Base-by-base conservation (phyloP, 2,797 vertebrate species). In the Telmatherina bonti region DNA sequence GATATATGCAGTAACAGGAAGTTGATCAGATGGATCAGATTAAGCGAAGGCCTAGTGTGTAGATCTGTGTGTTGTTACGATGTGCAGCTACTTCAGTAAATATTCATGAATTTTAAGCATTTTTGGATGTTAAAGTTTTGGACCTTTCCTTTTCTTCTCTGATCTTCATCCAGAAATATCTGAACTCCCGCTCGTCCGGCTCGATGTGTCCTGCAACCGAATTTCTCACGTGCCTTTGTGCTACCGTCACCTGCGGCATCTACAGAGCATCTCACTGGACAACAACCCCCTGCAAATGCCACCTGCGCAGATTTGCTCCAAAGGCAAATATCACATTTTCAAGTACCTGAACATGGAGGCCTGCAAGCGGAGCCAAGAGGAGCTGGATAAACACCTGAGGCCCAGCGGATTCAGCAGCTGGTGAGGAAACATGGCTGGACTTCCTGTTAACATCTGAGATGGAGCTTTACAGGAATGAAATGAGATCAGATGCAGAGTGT, bases 141-240 rank as follows among this genome's bases (percentile, higher is more conserved):
- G 9, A 33, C 33, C 33, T 33, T 33, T 33, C 9, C 27, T n/a
- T 3, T 8, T 3, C 16, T 12, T 51, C 26, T 69, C 5, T 57
- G 16, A 55, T n/a, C n/a, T 5, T 4, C 30, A 0, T 5, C 2
- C 90, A 98, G 97, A 97, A 87, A 92, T 98, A 51, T 94, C 96
- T 0, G 96, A 96, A 76, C 89, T 98, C 55, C 96, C 96, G 0
- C 93, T 98, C 0, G 93, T 96, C 20, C 95, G 96, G 1, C 92
- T 98, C 20, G 96, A 98, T 61, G 96, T 97, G 77, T 98, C 97
- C 71, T 98, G 97, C 84, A 98, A 98, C 87, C 94, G 95, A 0
- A 91, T 98, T 62, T 90, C 95, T 43, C 88, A 88, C 1, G 94
- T 98, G 7, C 97, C 97, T 0, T 84, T 96, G 83, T 96, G 96